Conservation (phyloP, 1,140 invertebrate genomes). For the Pinna nobilis region DNA sequence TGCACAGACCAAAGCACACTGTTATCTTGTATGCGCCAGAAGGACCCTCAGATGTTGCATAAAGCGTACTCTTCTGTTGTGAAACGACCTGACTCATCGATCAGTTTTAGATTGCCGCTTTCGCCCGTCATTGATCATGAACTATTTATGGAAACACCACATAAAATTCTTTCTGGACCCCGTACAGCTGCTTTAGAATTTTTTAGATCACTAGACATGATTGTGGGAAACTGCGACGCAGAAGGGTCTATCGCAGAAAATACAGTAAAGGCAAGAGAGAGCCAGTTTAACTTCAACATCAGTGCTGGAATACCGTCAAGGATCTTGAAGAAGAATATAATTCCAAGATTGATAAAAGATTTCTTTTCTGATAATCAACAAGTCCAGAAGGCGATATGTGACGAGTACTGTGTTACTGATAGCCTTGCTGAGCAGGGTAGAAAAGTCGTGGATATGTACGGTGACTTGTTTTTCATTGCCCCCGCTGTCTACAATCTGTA, state of each 20-base stretch:
- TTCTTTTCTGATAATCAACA: no score
- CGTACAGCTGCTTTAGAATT: background rate
- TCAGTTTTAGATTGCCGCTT: background rate
- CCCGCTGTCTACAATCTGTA: no score
- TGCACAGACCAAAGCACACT: no score
- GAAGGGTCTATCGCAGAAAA: conserved; percentile 15
- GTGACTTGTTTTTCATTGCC: no score
- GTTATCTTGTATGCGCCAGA: no score
- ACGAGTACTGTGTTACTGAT: no score
- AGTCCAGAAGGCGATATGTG: no score
- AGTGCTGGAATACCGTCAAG: background rate
- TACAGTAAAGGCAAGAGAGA: background rate
- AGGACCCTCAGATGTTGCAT: no score
- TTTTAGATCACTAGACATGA: conserved; percentile 33
- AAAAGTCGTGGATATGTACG: no score
- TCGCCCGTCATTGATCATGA: conserved; percentile 38
- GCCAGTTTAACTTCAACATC: background rate
- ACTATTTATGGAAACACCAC: conserved; percentile 19
- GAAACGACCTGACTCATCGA: no score
- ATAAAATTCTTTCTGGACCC: conserved; percentile 7
- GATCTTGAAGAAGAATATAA: background rate
- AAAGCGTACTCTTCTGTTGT: no score
- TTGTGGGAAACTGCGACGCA: conserved; percentile 34
- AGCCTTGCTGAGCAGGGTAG: no score
- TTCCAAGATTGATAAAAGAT: background rate